phyloP scores from a whole-genome alignment of 2,888 invertebrate species.

The Nasonia oneida region DNA sequence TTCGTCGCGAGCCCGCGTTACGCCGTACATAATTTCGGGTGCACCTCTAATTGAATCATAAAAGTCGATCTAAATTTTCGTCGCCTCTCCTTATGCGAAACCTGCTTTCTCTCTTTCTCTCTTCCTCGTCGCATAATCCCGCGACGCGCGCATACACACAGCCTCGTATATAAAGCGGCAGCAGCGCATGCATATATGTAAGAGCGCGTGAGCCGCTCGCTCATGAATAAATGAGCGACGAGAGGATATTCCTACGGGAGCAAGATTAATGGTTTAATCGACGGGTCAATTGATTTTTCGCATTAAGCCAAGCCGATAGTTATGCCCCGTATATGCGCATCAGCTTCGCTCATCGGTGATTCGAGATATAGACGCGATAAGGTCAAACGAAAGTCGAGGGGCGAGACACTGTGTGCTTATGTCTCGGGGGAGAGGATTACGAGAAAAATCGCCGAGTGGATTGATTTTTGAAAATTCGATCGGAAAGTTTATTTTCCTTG shows the following conservation, averaged over 20 bases:
- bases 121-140: constrained; percentile 25
- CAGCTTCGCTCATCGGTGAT: not conserved
- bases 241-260: constrained; percentile 35
- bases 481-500: not conserved
- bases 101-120: constrained; percentile 5
- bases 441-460: not conserved
- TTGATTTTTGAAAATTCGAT: not conserved
- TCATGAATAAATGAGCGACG: constrained; percentile 55
- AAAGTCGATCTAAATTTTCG: constrained; percentile 52
- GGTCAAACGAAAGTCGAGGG: not conserved
- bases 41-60: constrained; percentile 48
- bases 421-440: not conserved
- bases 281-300: constrained; percentile 61
- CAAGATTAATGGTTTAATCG: constrained; percentile 61
- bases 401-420: not conserved
- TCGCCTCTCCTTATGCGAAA: constrained; percentile 20
- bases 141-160: not conserved
- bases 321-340: not conserved
- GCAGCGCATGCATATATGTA: constrained; percentile 21
- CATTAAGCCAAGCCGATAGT: constrained; percentile 21
- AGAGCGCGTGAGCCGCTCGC: not conserved
- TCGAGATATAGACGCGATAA: constrained; percentile 12
- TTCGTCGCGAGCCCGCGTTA: not conserved
- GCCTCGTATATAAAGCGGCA: not conserved
- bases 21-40: not conserved